A percentile compares a stretch with the other conserved stretches of the same genome.
Conservation (phyloP, 2,113 vertebrate genomes). For the Xiphias gladius region DNA sequence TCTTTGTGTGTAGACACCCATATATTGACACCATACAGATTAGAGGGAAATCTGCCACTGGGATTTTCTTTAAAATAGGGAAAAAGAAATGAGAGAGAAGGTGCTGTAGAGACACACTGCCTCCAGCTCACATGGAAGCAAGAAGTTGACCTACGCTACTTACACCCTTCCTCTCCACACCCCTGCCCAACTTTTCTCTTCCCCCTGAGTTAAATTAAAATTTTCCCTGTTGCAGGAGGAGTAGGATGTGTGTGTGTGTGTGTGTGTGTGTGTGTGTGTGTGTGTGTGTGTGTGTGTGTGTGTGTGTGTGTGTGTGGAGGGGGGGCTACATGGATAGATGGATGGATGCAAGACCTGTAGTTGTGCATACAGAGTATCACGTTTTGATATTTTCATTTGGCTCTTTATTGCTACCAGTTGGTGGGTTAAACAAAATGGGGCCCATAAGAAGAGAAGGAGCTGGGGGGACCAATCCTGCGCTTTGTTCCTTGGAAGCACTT, state of each 20-base stretch:
- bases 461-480: slow-evolving; percentile 16
- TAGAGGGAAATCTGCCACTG: slow-evolving; percentile 13
- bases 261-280: no score
- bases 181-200: slow-evolving; percentile 32
- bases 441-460: slow-evolving; percentile 29
- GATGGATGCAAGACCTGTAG: slow-evolving; percentile 60
- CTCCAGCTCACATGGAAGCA: slow-evolving; percentile 57
- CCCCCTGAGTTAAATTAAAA: slow-evolving; percentile 56
- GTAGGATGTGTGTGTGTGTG: no score
- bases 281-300: no score
- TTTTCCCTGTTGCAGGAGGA: slow-evolving; percentile 47
- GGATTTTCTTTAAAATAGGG: neutral
- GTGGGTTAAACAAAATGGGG: slow-evolving; percentile 69
- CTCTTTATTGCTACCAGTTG: slow-evolving; percentile 80
- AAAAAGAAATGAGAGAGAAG: slow-evolving; percentile 14
- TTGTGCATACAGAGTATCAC: slow-evolving; percentile 64
- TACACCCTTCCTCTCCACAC: slow-evolving; percentile 25
- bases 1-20: neutral
- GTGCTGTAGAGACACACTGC: slow-evolving; percentile 20
- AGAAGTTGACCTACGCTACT: slow-evolving; percentile 43
- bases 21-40: neutral
- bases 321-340: slow-evolving; percentile 39
- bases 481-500: slow-evolving; percentile 66
- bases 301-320: no score
- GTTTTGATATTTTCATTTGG: slow-evolving; percentile 74